Evolutionary conservation across 2,888 invertebrate genomes (phyloP).

Genomic region (Synergus laeviventris): DNA sequence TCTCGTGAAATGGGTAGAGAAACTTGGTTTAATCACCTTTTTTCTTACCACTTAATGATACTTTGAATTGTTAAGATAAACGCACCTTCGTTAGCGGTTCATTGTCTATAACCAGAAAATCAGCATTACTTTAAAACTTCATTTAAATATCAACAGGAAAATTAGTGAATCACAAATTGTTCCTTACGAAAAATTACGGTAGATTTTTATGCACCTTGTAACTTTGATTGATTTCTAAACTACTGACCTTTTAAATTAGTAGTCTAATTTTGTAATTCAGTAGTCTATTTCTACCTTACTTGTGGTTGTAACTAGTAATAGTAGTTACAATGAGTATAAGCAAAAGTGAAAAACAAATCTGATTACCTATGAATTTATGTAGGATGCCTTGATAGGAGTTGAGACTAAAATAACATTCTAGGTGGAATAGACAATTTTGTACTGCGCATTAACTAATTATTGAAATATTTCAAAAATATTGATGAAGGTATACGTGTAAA

Average conservation of each 20-base stretch:
- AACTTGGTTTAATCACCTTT: slow-evolving; percentile 7
- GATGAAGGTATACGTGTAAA: slow-evolving; percentile 17
- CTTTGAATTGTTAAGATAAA: slow-evolving; percentile 41
- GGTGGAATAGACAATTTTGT: slow-evolving; percentile 22
- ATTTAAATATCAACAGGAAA: neutral
- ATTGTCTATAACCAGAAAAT: slow-evolving; percentile 41
- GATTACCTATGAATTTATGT: slow-evolving; percentile 6
- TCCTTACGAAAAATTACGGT: neutral
- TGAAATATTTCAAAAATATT: slow-evolving; percentile 21
- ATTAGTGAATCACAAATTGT: slow-evolving; percentile 6
- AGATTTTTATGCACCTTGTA: neutral
- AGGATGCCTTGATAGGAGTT: slow-evolving; percentile 26
- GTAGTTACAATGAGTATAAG: slow-evolving; percentile 21
- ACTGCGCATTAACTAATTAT: slow-evolving; percentile 36
- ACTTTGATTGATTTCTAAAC: neutral
- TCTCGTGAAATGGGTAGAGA: slow-evolving; percentile 49
- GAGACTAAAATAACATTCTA: slow-evolving; percentile 10
- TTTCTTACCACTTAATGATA: slow-evolving; percentile 15
- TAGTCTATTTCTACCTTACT: slow-evolving; percentile 18
- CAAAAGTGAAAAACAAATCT: slow-evolving; percentile 29
- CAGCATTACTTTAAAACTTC: slow-evolving; percentile 17
- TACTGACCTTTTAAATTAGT: neutral
- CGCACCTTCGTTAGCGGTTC: slow-evolving; percentile 41
- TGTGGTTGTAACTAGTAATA: slow-evolving; percentile 7
- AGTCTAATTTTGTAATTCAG: slow-evolving; percentile 20